Evolutionary conservation across 2,797 vertebrate species (phyloP).

Genomic region (Moxostoma hubbsi): DNA sequence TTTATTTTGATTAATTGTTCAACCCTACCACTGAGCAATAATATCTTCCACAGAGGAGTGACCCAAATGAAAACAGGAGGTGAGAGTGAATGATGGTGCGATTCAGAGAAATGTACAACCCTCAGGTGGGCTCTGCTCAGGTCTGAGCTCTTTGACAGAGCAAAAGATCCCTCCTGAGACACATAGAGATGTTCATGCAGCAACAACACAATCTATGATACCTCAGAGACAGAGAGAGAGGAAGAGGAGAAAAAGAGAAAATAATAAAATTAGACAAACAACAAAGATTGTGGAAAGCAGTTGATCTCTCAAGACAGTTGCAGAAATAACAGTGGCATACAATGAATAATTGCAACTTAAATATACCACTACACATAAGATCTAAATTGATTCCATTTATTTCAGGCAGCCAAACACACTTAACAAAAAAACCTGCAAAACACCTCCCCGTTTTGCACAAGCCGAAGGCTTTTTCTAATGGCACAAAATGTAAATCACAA

Average conservation of each 20-base stretch:
- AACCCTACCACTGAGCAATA: neutral
- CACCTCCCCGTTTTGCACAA: neutral
- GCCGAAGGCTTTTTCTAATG: too few relatives aligned
- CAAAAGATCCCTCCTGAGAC: slow-evolving; percentile 12
- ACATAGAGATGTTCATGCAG: slow-evolving; percentile 5
- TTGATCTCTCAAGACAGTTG: slow-evolving; percentile 19
- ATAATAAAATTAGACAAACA: neutral
- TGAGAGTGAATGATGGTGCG: slow-evolving; percentile 18
- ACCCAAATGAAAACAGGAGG: slow-evolving; percentile 26
- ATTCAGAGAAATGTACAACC: slow-evolving; percentile 8
- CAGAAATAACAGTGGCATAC: neutral
- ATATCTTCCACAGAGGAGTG: neutral
- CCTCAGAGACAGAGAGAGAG: neutral
- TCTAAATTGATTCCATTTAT: neutral
- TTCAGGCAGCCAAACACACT: neutral
- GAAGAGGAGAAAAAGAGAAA: neutral
- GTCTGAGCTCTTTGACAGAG: slow-evolving; percentile 7
- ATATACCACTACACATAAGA: neutral
- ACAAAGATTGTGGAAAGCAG: neutral
- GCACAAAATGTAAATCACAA: too few relatives aligned
- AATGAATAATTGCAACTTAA: neutral
- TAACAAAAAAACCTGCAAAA: neutral
- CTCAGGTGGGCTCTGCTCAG: slow-evolving; percentile 18
- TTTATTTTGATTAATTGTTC: too few relatives aligned
- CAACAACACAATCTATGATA: neutral